These are phyloP conservation scores for Chrysaora quinquecirrha DNA, from an alignment of 30 jellyfish, hydroid and myxozoan genomes.

Conservation along the genomic window DNA sequence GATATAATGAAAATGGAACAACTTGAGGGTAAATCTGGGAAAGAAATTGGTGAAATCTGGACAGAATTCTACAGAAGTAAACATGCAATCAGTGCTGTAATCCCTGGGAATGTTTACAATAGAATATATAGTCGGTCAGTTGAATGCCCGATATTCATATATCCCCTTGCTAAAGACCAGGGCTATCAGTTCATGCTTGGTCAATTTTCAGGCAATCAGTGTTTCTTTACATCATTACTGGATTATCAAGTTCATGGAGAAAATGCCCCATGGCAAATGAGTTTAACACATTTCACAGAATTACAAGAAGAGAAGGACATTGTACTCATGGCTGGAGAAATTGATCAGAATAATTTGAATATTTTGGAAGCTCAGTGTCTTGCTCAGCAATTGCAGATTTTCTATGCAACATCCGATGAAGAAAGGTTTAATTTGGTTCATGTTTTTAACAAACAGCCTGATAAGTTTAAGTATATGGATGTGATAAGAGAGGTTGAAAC, in stretches of 20 bases:
- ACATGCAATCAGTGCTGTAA: slow-evolving; percentile 78
- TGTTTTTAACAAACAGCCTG: slow-evolving; percentile 77
- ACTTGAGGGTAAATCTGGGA: slow-evolving; percentile 36
- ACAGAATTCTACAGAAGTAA: slow-evolving; percentile 68
- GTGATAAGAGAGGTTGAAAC: slow-evolving; percentile 85
- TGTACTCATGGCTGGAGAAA: slow-evolving; percentile 85
- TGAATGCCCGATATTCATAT: slow-evolving; percentile 75
- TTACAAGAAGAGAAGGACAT: slow-evolving; percentile 77
- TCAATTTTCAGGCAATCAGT: slow-evolving; percentile 67
- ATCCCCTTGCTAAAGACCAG: slow-evolving; percentile 76
- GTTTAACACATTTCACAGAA: slow-evolving; percentile 81
- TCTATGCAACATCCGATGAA: slow-evolving; percentile 83
- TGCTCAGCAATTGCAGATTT: slow-evolving; percentile 86
- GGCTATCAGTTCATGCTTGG: slow-evolving; percentile 91
- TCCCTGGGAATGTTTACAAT: slow-evolving; percentile 62
- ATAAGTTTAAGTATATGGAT: slow-evolving; percentile 80
- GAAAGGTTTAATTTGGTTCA: slow-evolving; percentile 72
- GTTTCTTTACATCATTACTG: slow-evolving; percentile 83
- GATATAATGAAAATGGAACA: slow-evolving; percentile 67
- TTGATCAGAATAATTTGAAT: slow-evolving; percentile 53
- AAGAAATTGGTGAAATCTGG: slow-evolving; percentile 80
- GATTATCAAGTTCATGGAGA: slow-evolving; percentile 91
- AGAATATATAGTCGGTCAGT: slow-evolving; percentile 49
- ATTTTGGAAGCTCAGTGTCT: slow-evolving; percentile 94
- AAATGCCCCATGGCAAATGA: slow-evolving; percentile 95